Evolutionary conservation across 2,113 vertebrate species (phyloP).

Genomic region (Takifugu bimaculatus): DNA sequence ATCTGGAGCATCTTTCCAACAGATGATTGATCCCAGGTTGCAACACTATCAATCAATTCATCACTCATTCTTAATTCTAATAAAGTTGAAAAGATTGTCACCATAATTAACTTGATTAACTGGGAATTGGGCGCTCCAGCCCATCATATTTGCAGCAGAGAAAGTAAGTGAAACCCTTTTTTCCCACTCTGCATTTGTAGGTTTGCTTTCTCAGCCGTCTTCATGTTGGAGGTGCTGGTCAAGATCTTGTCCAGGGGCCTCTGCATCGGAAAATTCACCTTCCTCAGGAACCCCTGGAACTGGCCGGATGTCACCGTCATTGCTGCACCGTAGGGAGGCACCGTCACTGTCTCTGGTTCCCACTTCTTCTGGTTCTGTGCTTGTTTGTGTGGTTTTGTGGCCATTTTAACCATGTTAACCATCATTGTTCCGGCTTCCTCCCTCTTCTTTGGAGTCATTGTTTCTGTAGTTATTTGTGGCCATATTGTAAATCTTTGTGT

Average conservation of each 20-base stretch:
- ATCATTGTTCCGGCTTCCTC: no score
- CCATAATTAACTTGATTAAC: no score
- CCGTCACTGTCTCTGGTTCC: background rate
- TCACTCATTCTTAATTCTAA: no score
- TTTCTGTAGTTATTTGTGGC: background rate
- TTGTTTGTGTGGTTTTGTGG: background rate
- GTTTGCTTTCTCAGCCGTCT: constrained; percentile 84
- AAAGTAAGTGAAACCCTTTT: background rate
- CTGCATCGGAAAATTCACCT: constrained; percentile 85
- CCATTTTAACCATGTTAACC: background rate
- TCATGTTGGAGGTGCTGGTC: constrained; percentile 83
- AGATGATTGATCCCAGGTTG: no score
- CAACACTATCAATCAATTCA: no score
- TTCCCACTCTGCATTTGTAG: constrained; percentile 53
- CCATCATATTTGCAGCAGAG: no score
- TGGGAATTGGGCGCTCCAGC: no score
- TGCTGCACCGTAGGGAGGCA: constrained; percentile 78
- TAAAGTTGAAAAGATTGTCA: no score
- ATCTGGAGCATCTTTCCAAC: no score
- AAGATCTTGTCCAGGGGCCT: constrained; percentile 87
- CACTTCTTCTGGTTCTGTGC: background rate
- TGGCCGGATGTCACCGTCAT: constrained; percentile 94
- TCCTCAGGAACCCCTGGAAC: constrained; percentile 93
- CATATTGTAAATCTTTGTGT: background rate
- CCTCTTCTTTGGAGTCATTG: background rate